Evolutionary conservation across 30 jellyfish, hydroid and myxozoan species (phyloP).

Genomic region (Cassiopea andromeda): DNA sequence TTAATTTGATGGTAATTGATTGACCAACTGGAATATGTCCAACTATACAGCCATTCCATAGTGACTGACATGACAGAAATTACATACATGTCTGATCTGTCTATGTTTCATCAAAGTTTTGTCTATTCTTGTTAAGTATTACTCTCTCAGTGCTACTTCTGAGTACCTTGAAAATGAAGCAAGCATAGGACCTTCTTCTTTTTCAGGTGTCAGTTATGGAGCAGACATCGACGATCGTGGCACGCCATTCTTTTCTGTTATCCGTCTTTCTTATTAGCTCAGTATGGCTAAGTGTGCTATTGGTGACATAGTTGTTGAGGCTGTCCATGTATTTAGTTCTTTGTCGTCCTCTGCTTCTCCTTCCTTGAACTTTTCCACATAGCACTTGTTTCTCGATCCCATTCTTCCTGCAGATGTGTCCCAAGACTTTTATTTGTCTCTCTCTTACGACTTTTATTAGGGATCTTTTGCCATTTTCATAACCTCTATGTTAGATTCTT

Average conservation of each 20-base stretch:
- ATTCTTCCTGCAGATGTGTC: constrained; percentile 30
- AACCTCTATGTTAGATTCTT: background rate
- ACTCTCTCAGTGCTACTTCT: too few relatives aligned
- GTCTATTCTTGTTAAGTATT: too few relatives aligned
- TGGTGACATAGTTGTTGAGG: background rate
- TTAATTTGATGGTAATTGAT: too few relatives aligned
- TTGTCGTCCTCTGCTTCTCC: constrained; percentile 30
- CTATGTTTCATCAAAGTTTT: too few relatives aligned
- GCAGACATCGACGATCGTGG: background rate
- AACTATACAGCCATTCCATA: too few relatives aligned
- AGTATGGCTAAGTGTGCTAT: background rate
- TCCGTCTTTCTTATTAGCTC: constrained; percentile 16
- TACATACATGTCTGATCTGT: too few relatives aligned
- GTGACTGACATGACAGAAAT: too few relatives aligned
- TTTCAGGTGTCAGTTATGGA: constrained; percentile 29
- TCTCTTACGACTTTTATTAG: background rate
- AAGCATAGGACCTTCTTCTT: background rate
- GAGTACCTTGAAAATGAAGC: too few relatives aligned
- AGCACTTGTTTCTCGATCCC: background rate
- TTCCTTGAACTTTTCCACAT: constrained; percentile 19
- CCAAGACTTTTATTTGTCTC: background rate
- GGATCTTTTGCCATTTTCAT: background rate
- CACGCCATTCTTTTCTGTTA: background rate
- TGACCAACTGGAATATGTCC: too few relatives aligned
- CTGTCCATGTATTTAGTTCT: constrained; percentile 2